Evolutionary conservation across 1,140 invertebrate species (phyloP).

Genomic region (Argopecten irradians): DNA sequence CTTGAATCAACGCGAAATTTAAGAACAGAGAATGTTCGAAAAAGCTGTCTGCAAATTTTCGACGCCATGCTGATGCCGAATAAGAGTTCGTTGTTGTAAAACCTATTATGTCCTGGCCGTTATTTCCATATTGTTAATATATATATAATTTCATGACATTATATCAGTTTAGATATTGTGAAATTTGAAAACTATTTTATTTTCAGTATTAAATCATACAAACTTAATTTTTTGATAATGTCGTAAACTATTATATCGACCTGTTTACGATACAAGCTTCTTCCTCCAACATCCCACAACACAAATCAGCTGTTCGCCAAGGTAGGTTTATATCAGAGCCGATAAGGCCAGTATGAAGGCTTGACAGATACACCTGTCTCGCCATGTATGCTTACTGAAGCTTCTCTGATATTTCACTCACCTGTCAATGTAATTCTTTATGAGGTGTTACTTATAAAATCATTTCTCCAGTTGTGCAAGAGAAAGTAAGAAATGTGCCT

Average conservation of each 20-base stretch:
- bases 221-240: background rate
- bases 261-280: background rate
- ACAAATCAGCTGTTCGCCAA: background rate
- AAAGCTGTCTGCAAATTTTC: constrained; percentile 37
- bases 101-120: too few species aligned
- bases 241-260: background rate
- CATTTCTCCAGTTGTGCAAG: background rate
- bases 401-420: background rate
- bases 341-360: background rate
- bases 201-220: too few species aligned
- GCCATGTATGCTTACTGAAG: background rate
- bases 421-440: background rate
- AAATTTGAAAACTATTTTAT: too few species aligned
- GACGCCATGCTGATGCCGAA: constrained; percentile 30
- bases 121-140: too few species aligned
- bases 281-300: background rate
- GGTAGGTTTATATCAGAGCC: background rate
- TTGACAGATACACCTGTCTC: background rate
- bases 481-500: background rate
- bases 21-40: constrained; percentile 23
- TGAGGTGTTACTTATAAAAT: background rate
- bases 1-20: background rate
- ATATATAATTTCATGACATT: too few species aligned
- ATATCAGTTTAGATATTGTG: background rate
- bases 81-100: background rate